These are phyloP conservation scores for Exephanes ischioxanthus DNA, from an alignment of 2,888 invertebrate species.

Conservation along the genomic window DNA sequence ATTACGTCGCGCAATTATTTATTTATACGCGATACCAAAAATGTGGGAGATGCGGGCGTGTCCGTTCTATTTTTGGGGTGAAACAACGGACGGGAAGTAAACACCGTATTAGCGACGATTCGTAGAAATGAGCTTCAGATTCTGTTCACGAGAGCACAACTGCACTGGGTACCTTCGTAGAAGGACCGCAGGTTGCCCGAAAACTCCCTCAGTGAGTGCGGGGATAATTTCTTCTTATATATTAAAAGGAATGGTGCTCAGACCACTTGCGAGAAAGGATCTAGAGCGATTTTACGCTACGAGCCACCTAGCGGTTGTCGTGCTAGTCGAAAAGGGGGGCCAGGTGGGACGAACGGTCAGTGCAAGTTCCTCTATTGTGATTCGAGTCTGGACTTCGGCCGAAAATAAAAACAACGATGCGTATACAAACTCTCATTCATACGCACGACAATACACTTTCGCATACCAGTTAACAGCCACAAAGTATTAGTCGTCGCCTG, in stretches of 20 bases:
- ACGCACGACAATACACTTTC: no score
- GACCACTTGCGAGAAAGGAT: conserved; percentile 1
- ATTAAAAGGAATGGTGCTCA: neutral
- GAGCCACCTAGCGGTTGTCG: neutral
- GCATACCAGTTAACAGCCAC: no score
- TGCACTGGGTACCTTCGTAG: no score
- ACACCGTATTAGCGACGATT: neutral
- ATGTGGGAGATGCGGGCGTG: neutral
- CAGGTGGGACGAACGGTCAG: neutral
- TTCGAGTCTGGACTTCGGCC: neutral
- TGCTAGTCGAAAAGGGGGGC: neutral
- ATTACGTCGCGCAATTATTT: neutral
- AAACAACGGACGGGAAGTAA: conserved; percentile 2
- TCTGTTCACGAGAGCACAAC: neutral
- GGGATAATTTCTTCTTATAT: neutral
- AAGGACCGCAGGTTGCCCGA: neutral
- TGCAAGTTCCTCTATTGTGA: neutral
- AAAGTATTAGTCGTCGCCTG: no score
- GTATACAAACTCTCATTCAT: no score
- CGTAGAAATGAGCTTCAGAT: neutral
- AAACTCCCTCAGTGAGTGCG: neutral
- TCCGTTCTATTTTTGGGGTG: neutral
- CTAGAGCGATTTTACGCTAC: neutral
- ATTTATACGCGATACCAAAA: neutral
- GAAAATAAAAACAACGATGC: no score